phyloP scores from a whole-genome alignment of 2,113 vertebrate genomes.

The Eptesicus fuscus region DNA sequence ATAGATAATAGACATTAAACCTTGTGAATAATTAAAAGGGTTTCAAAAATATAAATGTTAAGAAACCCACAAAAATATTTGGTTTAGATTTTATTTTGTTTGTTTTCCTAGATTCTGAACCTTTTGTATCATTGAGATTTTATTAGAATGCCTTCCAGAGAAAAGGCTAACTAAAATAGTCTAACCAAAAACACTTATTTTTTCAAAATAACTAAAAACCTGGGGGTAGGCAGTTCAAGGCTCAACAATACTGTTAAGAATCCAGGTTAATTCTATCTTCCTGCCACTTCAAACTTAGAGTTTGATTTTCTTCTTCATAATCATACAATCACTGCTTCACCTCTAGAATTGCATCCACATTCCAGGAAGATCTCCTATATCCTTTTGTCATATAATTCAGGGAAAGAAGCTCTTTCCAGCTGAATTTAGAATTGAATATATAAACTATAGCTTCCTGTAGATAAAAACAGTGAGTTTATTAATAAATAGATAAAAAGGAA shows the following conservation, averaged over 20 bases:
- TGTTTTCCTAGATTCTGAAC: constrained; percentile 29
- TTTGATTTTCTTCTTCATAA: not conserved
- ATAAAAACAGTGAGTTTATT: not conserved
- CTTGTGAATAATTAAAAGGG: not conserved
- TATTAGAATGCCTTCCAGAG: not conserved
- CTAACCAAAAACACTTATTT: constrained; percentile 8
- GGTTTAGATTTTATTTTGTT: not conserved
- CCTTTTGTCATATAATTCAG: not conserved
- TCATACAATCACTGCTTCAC: not conserved
- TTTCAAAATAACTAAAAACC: constrained; percentile 26
- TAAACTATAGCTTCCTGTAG: not conserved
- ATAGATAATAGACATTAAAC: constrained; percentile 12
- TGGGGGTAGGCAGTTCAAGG: not conserved
- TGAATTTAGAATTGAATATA: not conserved
- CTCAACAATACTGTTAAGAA: not conserved
- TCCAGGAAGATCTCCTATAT: not conserved
- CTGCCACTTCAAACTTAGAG: not conserved
- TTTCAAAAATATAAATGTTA: not conserved
- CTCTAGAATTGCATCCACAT: not conserved
- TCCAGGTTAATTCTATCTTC: not conserved
- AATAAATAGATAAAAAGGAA: not conserved
- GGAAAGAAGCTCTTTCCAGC: not conserved
- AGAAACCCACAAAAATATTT: not conserved
- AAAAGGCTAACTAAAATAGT: not conserved
- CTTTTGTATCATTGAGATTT: not conserved